phyloP scores from a whole-genome alignment of 2,113 vertebrate species.

The Catagonus wagneri region DNA sequence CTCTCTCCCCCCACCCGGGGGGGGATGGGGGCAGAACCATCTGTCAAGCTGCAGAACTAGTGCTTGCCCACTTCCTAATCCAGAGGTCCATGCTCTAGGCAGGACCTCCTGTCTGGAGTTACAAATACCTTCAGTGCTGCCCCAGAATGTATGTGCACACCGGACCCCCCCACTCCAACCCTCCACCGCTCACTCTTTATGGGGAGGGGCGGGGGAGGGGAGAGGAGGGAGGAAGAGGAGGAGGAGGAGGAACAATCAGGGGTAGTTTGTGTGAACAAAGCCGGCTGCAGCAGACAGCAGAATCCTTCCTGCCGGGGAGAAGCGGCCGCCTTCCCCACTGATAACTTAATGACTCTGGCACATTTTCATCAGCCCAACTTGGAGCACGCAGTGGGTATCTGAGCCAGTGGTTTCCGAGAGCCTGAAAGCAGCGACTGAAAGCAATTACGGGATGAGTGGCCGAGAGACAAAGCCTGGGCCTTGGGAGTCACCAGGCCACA shows the following conservation, averaged over 20 bases:
- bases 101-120: slow-evolving; percentile 60
- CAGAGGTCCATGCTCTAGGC: slow-evolving; percentile 54
- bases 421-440: slow-evolving; percentile 70
- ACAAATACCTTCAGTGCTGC: slow-evolving; percentile 47
- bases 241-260: neutral
- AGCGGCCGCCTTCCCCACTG: slow-evolving; percentile 81
- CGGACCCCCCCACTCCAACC: neutral
- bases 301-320: slow-evolving; percentile 79
- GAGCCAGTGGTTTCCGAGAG: slow-evolving; percentile 81
- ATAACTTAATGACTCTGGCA: slow-evolving; percentile 84
- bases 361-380: slow-evolving; percentile 82
- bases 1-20: slow-evolving; percentile 65
- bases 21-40: slow-evolving; percentile 70
- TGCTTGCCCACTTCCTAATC: slow-evolving; percentile 60
- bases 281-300: slow-evolving; percentile 71
- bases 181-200: neutral
- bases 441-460: slow-evolving; percentile 76
- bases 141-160: slow-evolving; percentile 45
- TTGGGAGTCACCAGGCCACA: slow-evolving; percentile 46
- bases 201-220: neutral
- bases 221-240: neutral
- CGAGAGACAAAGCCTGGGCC: slow-evolving; percentile 70
- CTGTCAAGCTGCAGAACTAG: slow-evolving; percentile 78
- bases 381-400: slow-evolving; percentile 81
- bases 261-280: slow-evolving; percentile 78